A percentile compares a stretch with the other conserved stretches of the same genome.
Evolutionary conservation across 2,888 invertebrate genomes (phyloP).

Genomic region (Drosophila imparisetae): DNA sequence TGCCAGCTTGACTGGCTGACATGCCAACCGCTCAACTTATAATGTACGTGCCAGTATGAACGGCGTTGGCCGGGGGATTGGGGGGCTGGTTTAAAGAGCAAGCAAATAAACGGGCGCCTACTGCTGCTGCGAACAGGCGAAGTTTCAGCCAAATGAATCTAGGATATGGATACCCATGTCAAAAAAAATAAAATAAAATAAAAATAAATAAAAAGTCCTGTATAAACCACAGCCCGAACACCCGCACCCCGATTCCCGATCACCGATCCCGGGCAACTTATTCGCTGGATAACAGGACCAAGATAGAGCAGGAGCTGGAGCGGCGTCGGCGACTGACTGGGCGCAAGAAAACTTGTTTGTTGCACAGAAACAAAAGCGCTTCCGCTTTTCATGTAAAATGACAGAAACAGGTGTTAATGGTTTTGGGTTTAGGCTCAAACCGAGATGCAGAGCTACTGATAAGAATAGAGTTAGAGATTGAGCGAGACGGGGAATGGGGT

Average conservation of each 20-base stretch:
- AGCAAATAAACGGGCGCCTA: slow-evolving; percentile 55
- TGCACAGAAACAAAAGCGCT: slow-evolving; percentile 80
- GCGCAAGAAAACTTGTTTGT: slow-evolving; percentile 74
- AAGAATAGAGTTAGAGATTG: slow-evolving; percentile 1
- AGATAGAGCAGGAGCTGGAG: slow-evolving; percentile 40
- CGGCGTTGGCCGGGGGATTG: slow-evolving; percentile 30
- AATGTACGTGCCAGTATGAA: slow-evolving; percentile 70
- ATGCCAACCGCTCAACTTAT: slow-evolving; percentile 49
- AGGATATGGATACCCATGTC: slow-evolving; percentile 76
- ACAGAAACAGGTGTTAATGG: slow-evolving; percentile 81
- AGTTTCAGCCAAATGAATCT: slow-evolving; percentile 64
- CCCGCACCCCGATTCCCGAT: neutral
- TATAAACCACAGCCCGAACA: slow-evolving; percentile 27
- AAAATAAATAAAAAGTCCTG: slow-evolving; percentile 46
- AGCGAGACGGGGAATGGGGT: slow-evolving; percentile 2
- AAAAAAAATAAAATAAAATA: slow-evolving; percentile 61
- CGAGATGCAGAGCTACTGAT: slow-evolving; percentile 5
- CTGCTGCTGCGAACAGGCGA: slow-evolving; percentile 47
- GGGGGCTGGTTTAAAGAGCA: slow-evolving; percentile 42
- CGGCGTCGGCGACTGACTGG: slow-evolving; percentile 23
- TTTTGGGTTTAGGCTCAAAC: slow-evolving; percentile 67
- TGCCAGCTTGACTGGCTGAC: slow-evolving; percentile 67
- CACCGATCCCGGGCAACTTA: neutral
- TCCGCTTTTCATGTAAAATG: slow-evolving; percentile 79
- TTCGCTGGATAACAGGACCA: slow-evolving; percentile 6